Evolutionary conservation across 2,888 invertebrate genomes (phyloP).

Genomic region (Iselma pallidipennis): DNA sequence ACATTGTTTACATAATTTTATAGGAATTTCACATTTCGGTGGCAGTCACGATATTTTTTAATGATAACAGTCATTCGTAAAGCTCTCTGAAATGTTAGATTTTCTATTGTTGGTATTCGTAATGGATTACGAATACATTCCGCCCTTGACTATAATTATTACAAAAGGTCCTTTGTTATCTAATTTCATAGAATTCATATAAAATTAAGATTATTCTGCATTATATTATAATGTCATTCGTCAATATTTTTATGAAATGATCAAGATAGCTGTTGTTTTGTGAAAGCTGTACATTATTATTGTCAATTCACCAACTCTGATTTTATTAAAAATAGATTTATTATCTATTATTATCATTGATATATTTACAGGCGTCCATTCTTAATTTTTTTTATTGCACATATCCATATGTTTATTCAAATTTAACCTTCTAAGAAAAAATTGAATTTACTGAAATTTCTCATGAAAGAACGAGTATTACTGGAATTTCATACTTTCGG

Average conservation of each 20-base stretch:
- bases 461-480: too few relatives aligned
- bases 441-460: too few relatives aligned
- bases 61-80: neutral
- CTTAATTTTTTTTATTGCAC: too few relatives aligned
- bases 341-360: slow-evolving; percentile 23
- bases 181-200: neutral
- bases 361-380: too few relatives aligned
- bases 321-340: slow-evolving; percentile 33
- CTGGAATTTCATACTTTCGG: too few relatives aligned
- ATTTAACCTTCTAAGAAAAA: neutral
- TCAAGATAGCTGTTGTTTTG: slow-evolving; percentile 25
- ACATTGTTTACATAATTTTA: neutral
- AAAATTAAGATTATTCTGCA: neutral
- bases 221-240: neutral
- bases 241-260: slow-evolving; percentile 9
- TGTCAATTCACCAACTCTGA: slow-evolving; percentile 30
- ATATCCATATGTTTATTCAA: neutral
- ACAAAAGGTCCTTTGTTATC: neutral
- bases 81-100: neutral
- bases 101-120: too few relatives aligned
- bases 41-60: neutral
- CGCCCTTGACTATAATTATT: neutral
- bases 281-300: slow-evolving; percentile 29
- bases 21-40: neutral
- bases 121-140: neutral